A percentile compares a stretch with the other conserved stretches of the same genome.
These are phyloP conservation scores for Morpho achilles DNA, from an alignment of 2,888 invertebrate genomes.

Conservation along the genomic window DNA sequence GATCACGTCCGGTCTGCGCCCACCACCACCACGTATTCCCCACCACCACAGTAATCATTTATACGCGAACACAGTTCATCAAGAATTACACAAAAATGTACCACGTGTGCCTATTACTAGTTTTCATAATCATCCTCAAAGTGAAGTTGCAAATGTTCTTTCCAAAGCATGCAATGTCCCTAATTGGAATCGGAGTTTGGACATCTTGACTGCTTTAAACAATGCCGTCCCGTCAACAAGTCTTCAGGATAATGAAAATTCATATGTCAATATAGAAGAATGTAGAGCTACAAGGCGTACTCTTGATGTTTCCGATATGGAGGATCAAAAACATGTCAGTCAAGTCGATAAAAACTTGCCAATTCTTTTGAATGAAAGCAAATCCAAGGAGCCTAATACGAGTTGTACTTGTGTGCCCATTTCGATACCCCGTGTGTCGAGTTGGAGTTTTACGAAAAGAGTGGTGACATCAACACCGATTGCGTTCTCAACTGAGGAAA, in stretches of 20 bases:
- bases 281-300: background rate
- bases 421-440: slow-evolving; percentile 13
- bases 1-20: slow-evolving; percentile 1
- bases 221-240: slow-evolving; percentile 8
- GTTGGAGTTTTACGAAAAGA: slow-evolving; percentile 20
- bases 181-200: slow-evolving; percentile 9
- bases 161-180: slow-evolving; percentile 4
- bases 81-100: background rate
- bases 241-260: background rate
- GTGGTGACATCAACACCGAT: background rate
- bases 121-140: slow-evolving; percentile 2
- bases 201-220: slow-evolving; percentile 6
- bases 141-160: slow-evolving; percentile 1
- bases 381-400: slow-evolving; percentile 2
- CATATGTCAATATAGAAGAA: background rate
- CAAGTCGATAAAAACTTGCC: background rate
- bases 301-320: slow-evolving; percentile 3
- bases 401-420: slow-evolving; percentile 11
- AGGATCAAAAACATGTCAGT: background rate
- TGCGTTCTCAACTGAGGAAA: background rate
- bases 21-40: slow-evolving; percentile 1
- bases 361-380: slow-evolving; percentile 1
- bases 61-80: background rate
- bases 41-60: slow-evolving; percentile 5
- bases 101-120: too few species aligned